Base-by-base conservation (phyloP, 2,888 invertebrate species). In the Venusia cambrica region DNA sequence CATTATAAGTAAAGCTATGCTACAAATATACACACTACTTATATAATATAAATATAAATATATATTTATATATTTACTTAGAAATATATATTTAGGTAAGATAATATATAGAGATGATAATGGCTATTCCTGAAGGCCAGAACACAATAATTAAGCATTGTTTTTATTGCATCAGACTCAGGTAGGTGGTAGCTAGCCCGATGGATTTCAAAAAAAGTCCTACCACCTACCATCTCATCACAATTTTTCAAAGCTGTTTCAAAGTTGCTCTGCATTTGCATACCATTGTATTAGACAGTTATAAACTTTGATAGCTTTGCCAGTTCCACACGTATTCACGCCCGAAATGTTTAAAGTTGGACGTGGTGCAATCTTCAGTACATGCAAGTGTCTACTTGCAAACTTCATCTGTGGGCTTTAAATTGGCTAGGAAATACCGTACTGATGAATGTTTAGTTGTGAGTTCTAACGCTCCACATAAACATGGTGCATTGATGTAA, bases 261-360 rank as follows among this genome's bases (percentile, higher is more conserved):
- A 47, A 66, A 67, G 57, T 68, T 64, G 29, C 26, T 5, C 44
- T 48, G 48, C 57, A 52, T 69, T 67, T 67, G 64, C 68, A 64
- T 67, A 63, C 64, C 59, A 62, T 70, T 72, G 72, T 68, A 66
- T 65, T 62, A 72, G 69, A 67, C 62, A 58, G 66, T 71, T 73
- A 68, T 63, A 70, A 74, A 77, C 58, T 77, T 75, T 73, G 74
- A 73, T 77, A 68, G 71, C 68, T 70, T 71, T 58, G 56, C 63
- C 51, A 49, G 63, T 59, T 60, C 56, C 38, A 48, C 51, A 69
- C 62, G 62, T 31, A 33, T 6, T 18, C 24, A 16, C 24, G 30
- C 16, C 21, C 7, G 17, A 14, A 30, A 30, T 31, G 30, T 15
- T 20, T 31, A 19, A 36, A 25, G 29, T 40, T 31, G 17, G 39